Evolutionary conservation across 1,140 invertebrate species (phyloP).

Genomic region (Dermatophagoides farinae): DNA sequence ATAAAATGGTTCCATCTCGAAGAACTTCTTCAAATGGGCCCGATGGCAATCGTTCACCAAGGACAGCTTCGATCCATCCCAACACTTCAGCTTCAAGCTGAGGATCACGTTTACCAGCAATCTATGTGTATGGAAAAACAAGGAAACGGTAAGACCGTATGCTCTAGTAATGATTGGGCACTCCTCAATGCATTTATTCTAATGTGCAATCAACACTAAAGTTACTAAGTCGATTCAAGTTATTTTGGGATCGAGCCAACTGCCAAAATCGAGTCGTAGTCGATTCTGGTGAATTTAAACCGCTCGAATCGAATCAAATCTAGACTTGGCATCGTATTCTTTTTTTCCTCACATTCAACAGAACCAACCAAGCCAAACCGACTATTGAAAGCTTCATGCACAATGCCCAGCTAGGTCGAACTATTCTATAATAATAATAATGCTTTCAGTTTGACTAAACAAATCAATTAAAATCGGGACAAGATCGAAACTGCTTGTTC

Average conservation of each 20-base stretch:
- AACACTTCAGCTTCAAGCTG: slow-evolving; percentile 69
- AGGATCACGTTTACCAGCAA: slow-evolving; percentile 67
- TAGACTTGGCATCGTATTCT: background rate
- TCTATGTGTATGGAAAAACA: slow-evolving; percentile 31
- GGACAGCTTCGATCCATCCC: slow-evolving; percentile 68
- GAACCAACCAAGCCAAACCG: too few relatives aligned
- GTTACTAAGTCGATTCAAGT: background rate
- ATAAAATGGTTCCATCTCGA: slow-evolving; percentile 69
- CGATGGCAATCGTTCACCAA: slow-evolving; percentile 61
- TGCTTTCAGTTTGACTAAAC: too few relatives aligned
- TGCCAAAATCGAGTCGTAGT: background rate
- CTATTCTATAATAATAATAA: too few relatives aligned
- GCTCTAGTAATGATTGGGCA: background rate
- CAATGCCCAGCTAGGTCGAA: too few relatives aligned
- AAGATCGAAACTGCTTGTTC: too few relatives aligned
- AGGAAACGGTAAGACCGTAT: background rate
- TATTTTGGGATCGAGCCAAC: background rate
- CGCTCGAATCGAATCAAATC: background rate
- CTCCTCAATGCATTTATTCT: background rate
- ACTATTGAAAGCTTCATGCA: too few relatives aligned
- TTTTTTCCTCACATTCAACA: too few relatives aligned
- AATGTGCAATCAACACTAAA: background rate
- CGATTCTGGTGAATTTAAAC: background rate
- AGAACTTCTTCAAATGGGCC: slow-evolving; percentile 65
- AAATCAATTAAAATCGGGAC: too few relatives aligned